These are phyloP conservation scores for Cisticola juncidis DNA, from an alignment of 2,113 vertebrate genomes.

Conservation along the genomic window DNA sequence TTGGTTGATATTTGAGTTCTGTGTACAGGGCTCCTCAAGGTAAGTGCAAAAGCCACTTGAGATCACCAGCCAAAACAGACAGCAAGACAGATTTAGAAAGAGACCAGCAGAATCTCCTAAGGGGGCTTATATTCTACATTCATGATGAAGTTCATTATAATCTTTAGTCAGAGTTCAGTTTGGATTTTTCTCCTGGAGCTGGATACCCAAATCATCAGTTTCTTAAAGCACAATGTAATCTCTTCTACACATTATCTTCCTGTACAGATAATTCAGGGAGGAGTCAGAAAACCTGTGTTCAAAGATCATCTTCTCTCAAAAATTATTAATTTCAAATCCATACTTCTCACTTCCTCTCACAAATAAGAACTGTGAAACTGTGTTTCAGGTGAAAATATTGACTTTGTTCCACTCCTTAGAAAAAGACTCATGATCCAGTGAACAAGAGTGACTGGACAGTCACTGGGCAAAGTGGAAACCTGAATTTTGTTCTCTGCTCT, in stretches of 20 bases:
- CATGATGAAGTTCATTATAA: neutral
- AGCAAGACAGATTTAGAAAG: neutral
- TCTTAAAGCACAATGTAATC: neutral
- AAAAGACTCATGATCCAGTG: neutral
- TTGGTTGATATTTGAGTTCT: neutral
- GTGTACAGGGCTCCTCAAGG: neutral
- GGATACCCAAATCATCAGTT: neutral
- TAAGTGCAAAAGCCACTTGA: neutral
- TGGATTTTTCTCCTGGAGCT: neutral
- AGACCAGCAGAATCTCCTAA: neutral
- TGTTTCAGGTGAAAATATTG: neutral
- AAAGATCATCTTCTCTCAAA: neutral
- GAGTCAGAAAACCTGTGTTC: neutral
- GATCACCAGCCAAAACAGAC: neutral
- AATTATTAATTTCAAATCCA: neutral
- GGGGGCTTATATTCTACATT: neutral
- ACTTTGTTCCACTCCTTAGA: neutral
- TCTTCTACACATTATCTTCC: neutral
- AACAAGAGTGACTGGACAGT: neutral
- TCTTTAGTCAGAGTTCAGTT: neutral
- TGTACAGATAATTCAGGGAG: neutral
- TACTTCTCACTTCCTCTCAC: accelerated
- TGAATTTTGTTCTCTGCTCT: neutral
- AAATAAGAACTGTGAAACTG: neutral
- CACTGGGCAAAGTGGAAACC: neutral